These are phyloP conservation scores for Rhabdomys pumilio DNA, from an alignment of 2,797 vertebrate genomes.

Conservation along the genomic window DNA sequence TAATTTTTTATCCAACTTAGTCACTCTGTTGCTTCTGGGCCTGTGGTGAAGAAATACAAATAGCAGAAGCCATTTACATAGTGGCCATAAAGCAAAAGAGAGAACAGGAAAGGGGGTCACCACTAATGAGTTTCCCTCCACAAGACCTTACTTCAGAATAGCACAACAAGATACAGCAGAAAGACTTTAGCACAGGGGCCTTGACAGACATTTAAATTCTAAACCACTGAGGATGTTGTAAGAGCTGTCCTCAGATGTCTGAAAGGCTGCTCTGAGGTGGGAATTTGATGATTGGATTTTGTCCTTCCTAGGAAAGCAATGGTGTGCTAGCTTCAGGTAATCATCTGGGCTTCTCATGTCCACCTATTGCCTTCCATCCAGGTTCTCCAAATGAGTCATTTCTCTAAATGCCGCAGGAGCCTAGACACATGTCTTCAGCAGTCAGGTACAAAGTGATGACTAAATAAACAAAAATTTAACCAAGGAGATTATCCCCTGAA, in stretches of 20 bases:
- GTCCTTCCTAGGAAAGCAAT: not conserved
- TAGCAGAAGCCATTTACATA: too few species aligned
- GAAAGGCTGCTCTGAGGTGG: not conserved
- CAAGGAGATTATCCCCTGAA: not conserved
- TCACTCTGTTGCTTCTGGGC: not conserved
- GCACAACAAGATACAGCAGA: not conserved
- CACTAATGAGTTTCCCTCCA: not conserved
- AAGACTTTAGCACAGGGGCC: not conserved
- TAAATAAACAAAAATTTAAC: too few species aligned
- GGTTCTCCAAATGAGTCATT: not conserved
- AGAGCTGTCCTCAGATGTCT: not conserved
- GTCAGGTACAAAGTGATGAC: not conserved
- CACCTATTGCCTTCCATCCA: not conserved
- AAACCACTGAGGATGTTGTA: not conserved
- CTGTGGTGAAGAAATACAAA: not conserved
- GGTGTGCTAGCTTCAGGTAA: too few species aligned
- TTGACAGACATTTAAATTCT: not conserved
- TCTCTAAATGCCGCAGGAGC: not conserved
- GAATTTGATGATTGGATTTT: not conserved
- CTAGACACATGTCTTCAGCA: not conserved
- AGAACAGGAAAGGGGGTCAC: not conserved
- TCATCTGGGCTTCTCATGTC: fast-evolving
- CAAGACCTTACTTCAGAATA: not conserved
- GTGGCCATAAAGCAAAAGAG: too few species aligned
- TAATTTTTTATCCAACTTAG: not conserved